Conservation (phyloP, 2,888 invertebrate genomes). For the Leptinotarsa peninsularis region DNA sequence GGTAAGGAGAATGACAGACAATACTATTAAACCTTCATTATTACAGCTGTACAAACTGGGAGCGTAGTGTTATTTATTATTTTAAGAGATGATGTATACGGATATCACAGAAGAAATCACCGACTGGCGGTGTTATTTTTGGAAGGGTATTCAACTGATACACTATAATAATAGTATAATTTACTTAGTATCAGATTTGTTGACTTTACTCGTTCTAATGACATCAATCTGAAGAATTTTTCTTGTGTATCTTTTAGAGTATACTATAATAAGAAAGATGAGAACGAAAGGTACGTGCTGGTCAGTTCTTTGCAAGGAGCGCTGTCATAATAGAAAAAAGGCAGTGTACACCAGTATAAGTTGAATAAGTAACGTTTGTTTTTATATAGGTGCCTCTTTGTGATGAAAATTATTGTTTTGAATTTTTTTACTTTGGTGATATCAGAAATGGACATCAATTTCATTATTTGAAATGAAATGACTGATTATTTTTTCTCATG, state of each 20-base stretch:
- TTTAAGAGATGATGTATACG: not conserved
- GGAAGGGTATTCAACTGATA: not conserved
- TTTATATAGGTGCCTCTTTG: too few species aligned
- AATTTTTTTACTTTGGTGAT: too few species aligned
- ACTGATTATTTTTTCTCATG: too few species aligned
- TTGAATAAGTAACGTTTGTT: too few species aligned
- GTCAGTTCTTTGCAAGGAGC: not conserved
- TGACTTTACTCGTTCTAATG: not conserved
- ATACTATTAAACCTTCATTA: not conserved
- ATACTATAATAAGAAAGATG: not conserved
- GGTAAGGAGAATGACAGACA: not conserved
- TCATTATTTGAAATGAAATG: too few species aligned
- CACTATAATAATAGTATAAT: constrained; percentile 8
- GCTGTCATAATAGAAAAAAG: not conserved
- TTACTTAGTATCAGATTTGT: not conserved
- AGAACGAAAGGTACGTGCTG: not conserved
- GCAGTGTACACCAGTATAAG: not conserved
- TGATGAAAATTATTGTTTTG: too few species aligned
- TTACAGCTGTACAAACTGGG: constrained; percentile 14
- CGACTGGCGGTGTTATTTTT: not conserved
- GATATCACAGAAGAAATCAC: not conserved
- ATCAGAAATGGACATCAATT: too few species aligned
- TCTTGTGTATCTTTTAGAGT: not conserved
- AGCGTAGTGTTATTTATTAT: constrained; percentile 1
- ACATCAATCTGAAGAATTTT: too few species aligned